Base-by-base conservation (phyloP, 2,888 invertebrate genomes). In the Slavum lentiscoides region DNA sequence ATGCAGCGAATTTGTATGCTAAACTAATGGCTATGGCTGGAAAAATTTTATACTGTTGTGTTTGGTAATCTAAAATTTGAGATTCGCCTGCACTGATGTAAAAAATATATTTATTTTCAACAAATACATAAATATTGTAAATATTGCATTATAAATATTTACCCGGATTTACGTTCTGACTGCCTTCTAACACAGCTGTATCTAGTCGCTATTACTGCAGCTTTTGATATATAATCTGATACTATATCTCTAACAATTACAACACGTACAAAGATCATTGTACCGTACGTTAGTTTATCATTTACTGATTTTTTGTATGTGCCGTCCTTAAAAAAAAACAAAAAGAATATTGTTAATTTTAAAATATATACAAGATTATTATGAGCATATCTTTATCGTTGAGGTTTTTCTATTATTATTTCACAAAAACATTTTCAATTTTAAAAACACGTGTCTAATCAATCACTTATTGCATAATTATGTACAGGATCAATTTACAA, bases 221-320 rank as follows among this genome's bases (percentile, higher is more conserved):
- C 94, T 86, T 94, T 94, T 9, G 93, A 91, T 85, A 97, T 88
- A 85, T 92, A 93, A 84, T 89, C 89, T 70, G 92, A 91, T 74
- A 93, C 91, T 84, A 93, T 91, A 86, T 95, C 95, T 84, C 91
- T 90, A 9, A 96, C 91, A 49, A 98, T 88, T 68, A 93, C 91
- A 2, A 96, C 95, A 72, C 98, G 90, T 0, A 97, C 96, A 87
- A 96, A 95, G 89, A 97, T 93, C 96, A 96, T 96, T 0, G 94
- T 94, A 11, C 95, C 95, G 87, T 96, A 96, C 0, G 94, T 92
- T 11, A 96, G 88, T 86, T 96, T 95, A 39, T 92, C 92, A 84
- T 92, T 93, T 1, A 93, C 91, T 0, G 96, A 91, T 85, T 93
- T 92, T 2, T 94, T 90, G 86, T 94, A 96, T 6, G 93, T 94